A percentile compares a stretch with the other conserved stretches of the same genome.
These are phyloP conservation scores for Labeo calbasu DNA, from an alignment of 2,797 vertebrate genomes.

Conservation along the genomic window DNA sequence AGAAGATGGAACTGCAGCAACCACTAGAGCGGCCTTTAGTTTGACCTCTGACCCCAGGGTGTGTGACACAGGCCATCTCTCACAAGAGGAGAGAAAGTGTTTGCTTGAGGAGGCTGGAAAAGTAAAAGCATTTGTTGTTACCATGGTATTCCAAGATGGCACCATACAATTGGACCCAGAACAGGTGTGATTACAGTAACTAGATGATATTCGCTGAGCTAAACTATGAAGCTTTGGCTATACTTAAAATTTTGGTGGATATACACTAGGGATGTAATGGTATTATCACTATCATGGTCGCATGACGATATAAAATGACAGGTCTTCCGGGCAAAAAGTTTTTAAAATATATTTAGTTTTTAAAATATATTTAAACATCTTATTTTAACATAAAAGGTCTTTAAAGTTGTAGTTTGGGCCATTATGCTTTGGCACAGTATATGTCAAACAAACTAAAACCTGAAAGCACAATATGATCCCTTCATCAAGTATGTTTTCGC, in stretches of 20 bases:
- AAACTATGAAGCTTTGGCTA: neutral
- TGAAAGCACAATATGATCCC: too few relatives aligned
- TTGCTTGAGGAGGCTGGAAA: slow-evolving; percentile 69
- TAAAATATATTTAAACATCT: too few relatives aligned
- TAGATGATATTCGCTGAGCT: neutral
- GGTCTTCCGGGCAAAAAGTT: too few relatives aligned
- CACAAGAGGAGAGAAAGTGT: slow-evolving; percentile 70
- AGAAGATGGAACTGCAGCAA: neutral
- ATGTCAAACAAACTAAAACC: too few relatives aligned
- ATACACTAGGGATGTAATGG: neutral
- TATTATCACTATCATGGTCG: too few relatives aligned
- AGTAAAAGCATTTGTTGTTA: slow-evolving; percentile 77
- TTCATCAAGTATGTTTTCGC: too few relatives aligned
- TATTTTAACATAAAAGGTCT: too few relatives aligned
- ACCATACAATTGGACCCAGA: slow-evolving; percentile 82
- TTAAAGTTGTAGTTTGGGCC: too few relatives aligned
- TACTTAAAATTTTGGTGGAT: neutral
- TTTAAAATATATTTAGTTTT: too few relatives aligned
- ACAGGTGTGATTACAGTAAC: slow-evolving; percentile 74
- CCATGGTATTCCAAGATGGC: slow-evolving; percentile 85
- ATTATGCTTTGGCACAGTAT: too few relatives aligned
- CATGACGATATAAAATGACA: too few relatives aligned
- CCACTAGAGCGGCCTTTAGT: slow-evolving; percentile 40
- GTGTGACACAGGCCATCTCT: slow-evolving; percentile 75
- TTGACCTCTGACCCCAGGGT: slow-evolving; percentile 72